Base-by-base conservation (phyloP, 2,113 vertebrate genomes). In the Delphinus delphis region DNA sequence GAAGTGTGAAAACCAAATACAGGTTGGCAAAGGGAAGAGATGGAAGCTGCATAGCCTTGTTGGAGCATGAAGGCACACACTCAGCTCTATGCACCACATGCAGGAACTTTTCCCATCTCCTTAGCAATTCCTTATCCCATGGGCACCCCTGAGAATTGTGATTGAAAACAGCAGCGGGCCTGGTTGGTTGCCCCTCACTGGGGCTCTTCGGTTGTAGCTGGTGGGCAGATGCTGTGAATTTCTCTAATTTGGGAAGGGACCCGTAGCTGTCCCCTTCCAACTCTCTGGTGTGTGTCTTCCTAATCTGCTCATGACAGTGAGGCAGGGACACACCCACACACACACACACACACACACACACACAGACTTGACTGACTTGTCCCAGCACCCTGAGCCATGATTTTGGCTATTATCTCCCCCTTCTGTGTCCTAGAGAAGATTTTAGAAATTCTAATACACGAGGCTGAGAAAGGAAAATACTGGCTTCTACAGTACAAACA, bases 381-480 rank as follows among this genome's bases (percentile, higher is more conserved):
- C n/a, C 44, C 38, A 50, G 53, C 17, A 74, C 67, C 36, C 88
- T 62, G 31, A 58, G 63, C 13, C 76, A 63, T 65, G n/a, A 63
- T 92, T 81, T 73, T 36, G 10, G 73, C 44, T 89, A 4, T 93
- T 90, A 21, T 79, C 76, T 77, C 4, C 17, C 44, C 73, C 81
- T n/a, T 89, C 18, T 33, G 33, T 81, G 65, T 95, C 65, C 70
- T 12, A 12, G 87, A 93, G 81, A 97, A 97, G 68, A 71, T 96
- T 95, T 98, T 93, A 91, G 95, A 84, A 76, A 93, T 95, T 86
- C 70, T 90, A 93, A 97, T 95, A 93, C 53, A 96, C 68, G 83
- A 92, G 93, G 36, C 97, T 62, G 77, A 96, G 94, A 90, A 95
- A 95, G n/a, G 82, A 98, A 96, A 97, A 93, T 80, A 93, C 97